Percentiles rank a stretch among this genome's conserved stretches.
Evolutionary conservation across 1,140 invertebrate species (phyloP).

Genomic region (Drosophila kikkawai): DNA sequence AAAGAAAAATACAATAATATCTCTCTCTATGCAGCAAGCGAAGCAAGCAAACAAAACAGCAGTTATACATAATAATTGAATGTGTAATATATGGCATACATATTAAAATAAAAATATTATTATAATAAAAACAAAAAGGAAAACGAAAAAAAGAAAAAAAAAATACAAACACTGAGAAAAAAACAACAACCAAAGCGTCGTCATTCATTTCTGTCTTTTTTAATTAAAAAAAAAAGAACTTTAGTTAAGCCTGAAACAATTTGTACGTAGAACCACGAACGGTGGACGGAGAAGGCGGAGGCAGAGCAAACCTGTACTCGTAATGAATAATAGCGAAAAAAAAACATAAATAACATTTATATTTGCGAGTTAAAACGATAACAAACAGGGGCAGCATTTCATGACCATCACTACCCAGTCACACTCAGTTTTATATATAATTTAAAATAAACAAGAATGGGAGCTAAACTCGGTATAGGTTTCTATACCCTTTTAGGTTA

Average conservation of each 20-base stretch:
- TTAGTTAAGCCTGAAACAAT: conserved; percentile 54
- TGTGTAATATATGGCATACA: conserved; percentile 64
- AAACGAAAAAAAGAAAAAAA: conserved; percentile 49
- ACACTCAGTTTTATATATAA: conserved; percentile 52
- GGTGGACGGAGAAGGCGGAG: conserved; percentile 7
- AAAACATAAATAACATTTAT: conserved; percentile 52
- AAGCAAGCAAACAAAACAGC: conserved; percentile 50
- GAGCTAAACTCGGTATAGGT: no score
- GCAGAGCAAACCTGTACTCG: conserved; percentile 27
- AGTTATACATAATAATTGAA: conserved; percentile 63
- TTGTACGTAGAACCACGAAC: conserved; percentile 33
- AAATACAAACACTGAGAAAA: conserved; percentile 64
- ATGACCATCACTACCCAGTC: conserved; percentile 20
- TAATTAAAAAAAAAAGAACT: conserved; percentile 5
- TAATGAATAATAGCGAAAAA: conserved; percentile 36
- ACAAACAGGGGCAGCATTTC: conserved; percentile 13
- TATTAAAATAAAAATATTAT: conserved; percentile 65
- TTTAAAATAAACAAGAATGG: conserved; percentile 35
- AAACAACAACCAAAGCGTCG: conserved; percentile 48
- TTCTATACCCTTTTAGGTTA: no score
- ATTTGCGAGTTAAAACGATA: conserved; percentile 51
- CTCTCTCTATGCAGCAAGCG: conserved; percentile 63
- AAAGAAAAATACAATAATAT: conserved; percentile 65
- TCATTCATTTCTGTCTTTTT: conserved; percentile 45
- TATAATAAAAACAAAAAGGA: conserved; percentile 40